Evolutionary conservation across 1,140 invertebrate species (phyloP).

Genomic region (Meteorus sp.): DNA sequence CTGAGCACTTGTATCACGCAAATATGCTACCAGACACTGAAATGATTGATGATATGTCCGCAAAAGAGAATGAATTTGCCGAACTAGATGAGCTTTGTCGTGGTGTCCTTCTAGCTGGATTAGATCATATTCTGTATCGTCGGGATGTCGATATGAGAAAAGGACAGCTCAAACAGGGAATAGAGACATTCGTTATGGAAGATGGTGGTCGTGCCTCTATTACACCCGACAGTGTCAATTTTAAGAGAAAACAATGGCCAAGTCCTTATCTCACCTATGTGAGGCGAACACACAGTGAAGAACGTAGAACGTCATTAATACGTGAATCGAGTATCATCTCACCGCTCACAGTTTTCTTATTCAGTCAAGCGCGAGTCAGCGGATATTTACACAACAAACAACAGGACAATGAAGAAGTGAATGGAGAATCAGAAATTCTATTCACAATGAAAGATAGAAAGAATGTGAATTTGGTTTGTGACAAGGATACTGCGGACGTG

Average conservation of each 20-base stretch:
- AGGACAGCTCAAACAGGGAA: slow-evolving; percentile 53
- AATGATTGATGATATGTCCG: slow-evolving; percentile 33
- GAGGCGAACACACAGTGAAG: slow-evolving; percentile 51
- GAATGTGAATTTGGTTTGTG: slow-evolving; percentile 48
- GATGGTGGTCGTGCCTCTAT: slow-evolving; percentile 55
- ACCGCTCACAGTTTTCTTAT: slow-evolving; percentile 60
- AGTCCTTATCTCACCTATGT: slow-evolving; percentile 54
- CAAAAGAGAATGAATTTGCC: slow-evolving; percentile 49
- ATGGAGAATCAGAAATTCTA: slow-evolving; percentile 35
- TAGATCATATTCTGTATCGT: slow-evolving; percentile 57
- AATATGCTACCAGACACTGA: slow-evolving; percentile 14
- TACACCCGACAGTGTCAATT: slow-evolving; percentile 62
- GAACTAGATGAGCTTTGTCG: slow-evolving; percentile 57
- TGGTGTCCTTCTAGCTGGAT: slow-evolving; percentile 59
- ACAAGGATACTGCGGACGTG: slow-evolving; percentile 49
- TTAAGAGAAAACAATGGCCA: slow-evolving; percentile 49
- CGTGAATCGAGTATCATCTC: slow-evolving; percentile 59
- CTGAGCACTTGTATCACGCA: slow-evolving; percentile 30
- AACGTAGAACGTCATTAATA: slow-evolving; percentile 54
- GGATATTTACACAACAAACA: slow-evolving; percentile 22
- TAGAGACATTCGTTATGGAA: slow-evolving; percentile 50
- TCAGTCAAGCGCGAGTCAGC: slow-evolving; percentile 41
- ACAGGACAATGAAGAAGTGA: slow-evolving; percentile 14
- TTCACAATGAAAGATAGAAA: slow-evolving; percentile 46
- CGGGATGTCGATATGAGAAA: slow-evolving; percentile 53